phyloP scores from a whole-genome alignment of 2,888 invertebrate species.

The Zeuzera pyrina region DNA sequence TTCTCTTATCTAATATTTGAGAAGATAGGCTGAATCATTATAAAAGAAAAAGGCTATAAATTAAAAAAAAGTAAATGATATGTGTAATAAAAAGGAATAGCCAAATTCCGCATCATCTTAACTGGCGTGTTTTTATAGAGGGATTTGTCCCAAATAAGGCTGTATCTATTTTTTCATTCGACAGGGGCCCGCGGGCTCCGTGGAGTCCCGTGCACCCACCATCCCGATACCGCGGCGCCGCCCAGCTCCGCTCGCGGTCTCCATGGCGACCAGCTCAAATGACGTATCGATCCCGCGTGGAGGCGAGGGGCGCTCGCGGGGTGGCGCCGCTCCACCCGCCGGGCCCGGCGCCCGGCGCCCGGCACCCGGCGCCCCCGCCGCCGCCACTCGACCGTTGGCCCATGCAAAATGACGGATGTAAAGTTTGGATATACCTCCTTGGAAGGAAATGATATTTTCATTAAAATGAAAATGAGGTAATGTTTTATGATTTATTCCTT shows the following conservation, averaged over 20 bases:
- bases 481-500: too few relatives aligned
- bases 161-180: slow-evolving; percentile 60
- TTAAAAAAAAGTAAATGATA: too few relatives aligned
- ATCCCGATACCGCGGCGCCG: slow-evolving; percentile 61
- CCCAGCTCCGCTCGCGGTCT: slow-evolving; percentile 71
- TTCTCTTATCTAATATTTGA: neutral
- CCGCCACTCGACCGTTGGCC: slow-evolving; percentile 69
- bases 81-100: neutral
- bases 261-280: slow-evolving; percentile 73
- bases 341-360: slow-evolving; percentile 44
- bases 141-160: slow-evolving; percentile 55
- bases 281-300: slow-evolving; percentile 72
- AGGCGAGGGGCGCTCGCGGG: slow-evolving; percentile 40
- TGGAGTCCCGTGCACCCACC: slow-evolving; percentile 43
- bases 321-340: slow-evolving; percentile 67
- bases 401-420: slow-evolving; percentile 74
- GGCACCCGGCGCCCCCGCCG: slow-evolving; percentile 32
- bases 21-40: too few relatives aligned
- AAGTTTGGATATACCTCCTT: slow-evolving; percentile 71
- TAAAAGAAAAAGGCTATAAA: too few relatives aligned
- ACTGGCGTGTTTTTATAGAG: slow-evolving; percentile 46
- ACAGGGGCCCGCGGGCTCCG: slow-evolving; percentile 24
- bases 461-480: slow-evolving; percentile 65
- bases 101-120: slow-evolving; percentile 18
- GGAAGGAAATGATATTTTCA: slow-evolving; percentile 70